Base-by-base conservation (phyloP, 2,888 invertebrate genomes). In the Drosophila neonasuta region DNA sequence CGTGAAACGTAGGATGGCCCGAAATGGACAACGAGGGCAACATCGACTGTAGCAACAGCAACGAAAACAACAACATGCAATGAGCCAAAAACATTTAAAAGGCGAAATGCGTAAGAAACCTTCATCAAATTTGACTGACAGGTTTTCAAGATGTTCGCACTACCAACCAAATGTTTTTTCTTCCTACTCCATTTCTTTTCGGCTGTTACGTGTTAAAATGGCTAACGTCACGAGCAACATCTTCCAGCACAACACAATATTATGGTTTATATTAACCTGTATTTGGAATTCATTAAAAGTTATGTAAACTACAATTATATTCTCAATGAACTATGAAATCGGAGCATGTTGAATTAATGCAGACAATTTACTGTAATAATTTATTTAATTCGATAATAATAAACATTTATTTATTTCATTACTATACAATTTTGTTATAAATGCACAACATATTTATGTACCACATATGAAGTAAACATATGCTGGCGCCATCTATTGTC, bases 131-230 rank as follows among this genome's bases (percentile, higher is more conserved):
- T 80, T 80, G 86, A 86, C 81, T 84, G 90, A 89, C 90, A 89
- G 90, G 88, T 87, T 88, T 89, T 89, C 84, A 88, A 89, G 87
- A 89, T 85, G 89, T 89, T 90, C 88, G 86, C 89, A 89, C 87
- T 82, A 71, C 63, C 70, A 65, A 80, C 62, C 72, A 76, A 74
- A 59, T 79, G 68, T 64, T 76, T 63, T 58, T 58, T 60, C 56
- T 32, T 44, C 59, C 67, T 67, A 79, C 81, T 84, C 77, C 71
- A 75, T 75, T 86, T 62, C 74, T 59, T 52, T 74, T 74, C 9
- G 49, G 46, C 42, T 36, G 42, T 42, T 67, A 57, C 55, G 36
- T 55, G 51, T 41, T 62, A 71, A 78, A 76, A 79, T 79, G 76
- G 73, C 76, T 49, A 59, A 60, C 61, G 68, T 74, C 74, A 74